Percentiles rank a stretch among this genome's conserved stretches.
phyloP scores from a whole-genome alignment of 1,140 invertebrate species.

The Oreohelix idahoensis region DNA sequence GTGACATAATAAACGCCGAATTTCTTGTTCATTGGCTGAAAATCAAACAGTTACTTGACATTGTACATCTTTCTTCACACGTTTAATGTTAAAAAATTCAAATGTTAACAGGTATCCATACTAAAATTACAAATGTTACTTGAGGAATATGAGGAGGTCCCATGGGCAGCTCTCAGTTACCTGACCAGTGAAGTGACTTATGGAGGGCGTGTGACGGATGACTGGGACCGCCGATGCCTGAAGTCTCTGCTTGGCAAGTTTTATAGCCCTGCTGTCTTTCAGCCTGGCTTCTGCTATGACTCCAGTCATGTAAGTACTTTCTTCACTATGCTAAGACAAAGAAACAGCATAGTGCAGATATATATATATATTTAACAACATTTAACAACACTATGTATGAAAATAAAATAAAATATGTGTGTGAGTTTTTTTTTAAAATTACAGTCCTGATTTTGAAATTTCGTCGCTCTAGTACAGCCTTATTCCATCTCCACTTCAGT shows the following conservation, averaged over 20 bases:
- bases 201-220: conserved; percentile 82
- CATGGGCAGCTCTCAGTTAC: conserved; percentile 88
- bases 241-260: conserved; percentile 78
- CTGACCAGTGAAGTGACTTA: conserved; percentile 86
- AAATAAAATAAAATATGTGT: too few relatives aligned
- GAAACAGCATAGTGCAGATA: too few relatives aligned
- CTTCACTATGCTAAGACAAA: not conserved
- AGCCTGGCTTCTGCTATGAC: conserved; percentile 66
- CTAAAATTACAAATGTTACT: conserved; percentile 68
- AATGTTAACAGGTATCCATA: conserved; percentile 65
- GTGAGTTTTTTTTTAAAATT: too few relatives aligned
- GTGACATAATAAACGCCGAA: too few relatives aligned
- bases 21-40: too few relatives aligned
- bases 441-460: too few relatives aligned
- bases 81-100: not conserved
- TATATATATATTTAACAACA: too few relatives aligned
- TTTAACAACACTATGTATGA: too few relatives aligned
- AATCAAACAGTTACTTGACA: too few relatives aligned
- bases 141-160: conserved; percentile 76
- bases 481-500: too few relatives aligned
- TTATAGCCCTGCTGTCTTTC: conserved; percentile 63
- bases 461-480: too few relatives aligned
- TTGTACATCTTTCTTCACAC: too few relatives aligned
- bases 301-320: conserved; percentile 61
- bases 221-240: conserved; percentile 72